Base-by-base conservation (phyloP, 1,140 invertebrate genomes). In the Drosophila lini region DNA sequence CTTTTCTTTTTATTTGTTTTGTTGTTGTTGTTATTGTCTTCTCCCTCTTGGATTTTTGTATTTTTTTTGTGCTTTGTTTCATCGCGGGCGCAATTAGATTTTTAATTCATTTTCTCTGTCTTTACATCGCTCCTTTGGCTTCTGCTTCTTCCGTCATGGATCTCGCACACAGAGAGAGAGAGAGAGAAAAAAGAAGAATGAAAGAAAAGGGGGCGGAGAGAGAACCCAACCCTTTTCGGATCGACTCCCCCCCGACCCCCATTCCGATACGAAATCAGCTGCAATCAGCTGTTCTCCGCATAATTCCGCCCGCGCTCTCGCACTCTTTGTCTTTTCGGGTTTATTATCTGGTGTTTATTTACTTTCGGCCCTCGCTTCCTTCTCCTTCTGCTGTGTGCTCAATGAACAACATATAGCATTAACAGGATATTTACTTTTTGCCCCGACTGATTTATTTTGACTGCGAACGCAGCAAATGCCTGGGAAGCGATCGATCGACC, bases 1-100 rank as follows among this genome's bases (percentile, higher is more conserved):
- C 61, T 59, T 74, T 88, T 74, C 40, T 52, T 57, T 67, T 59
- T 61, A 38, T 50, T 69, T 56, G 28, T 58, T 75, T 56, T 67
- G 40, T 71, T 62, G 78, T 55, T 75, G 45, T 52, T 56, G 63
- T 70, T 82, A 45, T 45, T 45, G 44, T 45, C 3, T 47, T 25
- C 44, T 25, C 44, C 44, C 44, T 47, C 22, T 47, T 47, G 44
- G 13, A 47, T 25, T 25, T 25, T 47, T 25, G 44, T 25, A 45
- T 25, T 45, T 16, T 32, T 52, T 19, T 32, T 88, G 78, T 89
- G 78, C 82, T 86, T 84, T 89, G 80, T 88, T 88, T 88, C 85
- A 80, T 70, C 77, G 77, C 80, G 77, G 73, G 81, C 80, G 84
- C 83, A 86, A 86, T 86, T 86, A 88, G 83, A 86, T 86, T 86